These are phyloP conservation scores for Odontomyia ornata DNA, from an alignment of 2,888 invertebrate species.

Conservation along the genomic window DNA sequence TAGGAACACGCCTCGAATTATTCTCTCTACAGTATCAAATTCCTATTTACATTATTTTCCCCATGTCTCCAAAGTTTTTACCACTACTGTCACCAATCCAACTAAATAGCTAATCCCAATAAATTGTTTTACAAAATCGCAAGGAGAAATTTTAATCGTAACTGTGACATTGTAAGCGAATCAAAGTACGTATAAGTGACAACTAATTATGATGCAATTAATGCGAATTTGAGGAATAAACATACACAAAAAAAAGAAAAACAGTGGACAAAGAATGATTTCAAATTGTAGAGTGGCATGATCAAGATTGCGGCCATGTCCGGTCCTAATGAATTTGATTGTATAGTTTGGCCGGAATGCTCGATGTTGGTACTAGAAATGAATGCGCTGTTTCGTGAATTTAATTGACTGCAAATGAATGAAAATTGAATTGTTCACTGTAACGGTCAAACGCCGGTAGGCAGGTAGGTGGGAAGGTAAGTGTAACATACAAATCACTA, in stretches of 20 bases:
- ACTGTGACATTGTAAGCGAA: conserved; percentile 26
- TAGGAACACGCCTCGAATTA: too few relatives aligned
- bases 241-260: too few relatives aligned
- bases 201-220: conserved; percentile 44
- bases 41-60: too few relatives aligned
- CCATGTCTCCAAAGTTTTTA: too few relatives aligned
- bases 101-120: too few relatives aligned
- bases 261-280: conserved; percentile 29
- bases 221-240: conserved; percentile 38
- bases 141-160: conserved; percentile 29
- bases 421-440: conserved; percentile 30
- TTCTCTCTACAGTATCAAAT: too few relatives aligned
- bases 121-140: background rate
- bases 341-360: conserved; percentile 6
- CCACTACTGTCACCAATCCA: too few relatives aligned
- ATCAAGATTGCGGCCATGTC: conserved; percentile 32
- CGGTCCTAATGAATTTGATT: conserved; percentile 44
- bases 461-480: background rate
- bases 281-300: conserved; percentile 25
- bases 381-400: conserved; percentile 35
- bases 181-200: conserved; percentile 41
- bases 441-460: background rate
- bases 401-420: conserved; percentile 44
- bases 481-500: background rate
- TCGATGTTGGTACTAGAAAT: background rate